Percentiles rank a stretch among this genome's conserved stretches.
These are phyloP conservation scores for Caenorhabditis tropicalis DNA, from an alignment of 1,140 invertebrate species.

Conservation along the genomic window DNA sequence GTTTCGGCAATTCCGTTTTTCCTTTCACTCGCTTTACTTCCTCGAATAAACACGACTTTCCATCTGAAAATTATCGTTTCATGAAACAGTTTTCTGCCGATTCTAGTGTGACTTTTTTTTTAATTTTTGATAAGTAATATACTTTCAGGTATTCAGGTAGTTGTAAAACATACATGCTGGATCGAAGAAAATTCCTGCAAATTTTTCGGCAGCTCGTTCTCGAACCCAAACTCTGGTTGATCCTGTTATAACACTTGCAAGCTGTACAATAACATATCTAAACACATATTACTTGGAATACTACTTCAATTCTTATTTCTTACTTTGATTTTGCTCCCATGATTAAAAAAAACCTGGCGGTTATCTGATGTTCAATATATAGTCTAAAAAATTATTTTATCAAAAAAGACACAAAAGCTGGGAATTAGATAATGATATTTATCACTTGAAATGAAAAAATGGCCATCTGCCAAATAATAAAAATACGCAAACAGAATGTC, in stretches of 20 bases:
- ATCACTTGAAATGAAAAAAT: background rate
- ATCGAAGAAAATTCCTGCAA: slow-evolving; percentile 65
- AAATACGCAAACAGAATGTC: background rate
- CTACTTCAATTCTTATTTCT: background rate
- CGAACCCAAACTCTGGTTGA: slow-evolving; percentile 67
- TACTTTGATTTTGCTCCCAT: slow-evolving; percentile 67
- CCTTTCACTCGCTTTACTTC: slow-evolving; percentile 67
- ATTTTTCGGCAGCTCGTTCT: slow-evolving; percentile 64
- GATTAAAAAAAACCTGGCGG: background rate
- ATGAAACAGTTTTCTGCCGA: no score
- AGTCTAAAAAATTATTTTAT: background rate
- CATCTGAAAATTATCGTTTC: slow-evolving; percentile 66
- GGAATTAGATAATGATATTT: background rate
- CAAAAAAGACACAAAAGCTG: no score
- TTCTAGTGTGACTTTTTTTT: no score
- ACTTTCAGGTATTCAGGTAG: background rate
- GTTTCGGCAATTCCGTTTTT: slow-evolving; percentile 61
- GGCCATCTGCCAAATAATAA: background rate
- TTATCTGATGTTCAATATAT: background rate
- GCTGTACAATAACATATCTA: slow-evolving; percentile 69
- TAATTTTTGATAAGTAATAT: background rate
- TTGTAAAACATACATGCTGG: slow-evolving; percentile 66
- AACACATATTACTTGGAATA: slow-evolving; percentile 36
- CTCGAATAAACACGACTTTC: slow-evolving; percentile 68
- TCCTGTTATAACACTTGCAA: slow-evolving; percentile 68